Evolutionary conservation across 2,113 vertebrate genomes (phyloP), one percentile per base, ranked within the genome.

Genomic region (Ivindomyrus marchei): DNA sequence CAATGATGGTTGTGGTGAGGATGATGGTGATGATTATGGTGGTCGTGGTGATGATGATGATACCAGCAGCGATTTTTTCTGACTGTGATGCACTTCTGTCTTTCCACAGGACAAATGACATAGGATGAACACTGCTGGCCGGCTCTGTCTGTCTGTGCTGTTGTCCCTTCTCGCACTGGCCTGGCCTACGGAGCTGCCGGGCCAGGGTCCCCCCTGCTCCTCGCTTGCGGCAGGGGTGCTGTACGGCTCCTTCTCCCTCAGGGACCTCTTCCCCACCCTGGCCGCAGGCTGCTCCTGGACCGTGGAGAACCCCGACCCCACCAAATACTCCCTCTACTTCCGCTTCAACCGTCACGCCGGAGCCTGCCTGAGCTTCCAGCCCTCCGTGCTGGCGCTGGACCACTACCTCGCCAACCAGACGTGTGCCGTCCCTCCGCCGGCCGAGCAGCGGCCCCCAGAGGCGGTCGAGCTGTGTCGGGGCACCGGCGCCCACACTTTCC

Each of bases 71-170:
- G 8, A 3, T 85, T 42, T 47, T 47, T 39, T 39, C 85, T 53
- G 5, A 87, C 85, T 62, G 87, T n/a, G 87, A 46, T n/a, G 52
- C 50, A 0, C 91, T 90, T 92, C 74, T 94, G 91, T 93, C 89
- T 92, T 88, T 62, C 89, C 90, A 15, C 96, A 99, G 98, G 98
- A 97, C 98, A 95, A 97, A 98, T 99, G 98, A 97, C 98, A 98
- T 99, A 99, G 98, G 98, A 99, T 99, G 98, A 99, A 97, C 98
- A 97, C 98, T 98, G 98, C 97, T 98, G 97, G 97, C 97, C 97
- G 97, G 97, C 97, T 99, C 97, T 98, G 98, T 98, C 97, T 99
- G 97, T 97, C 97, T 99, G 97, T 99, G 97, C 98, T 99, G 95
- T 98, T 96, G 95, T 98, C 97, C 95, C 95, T 98, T 96, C 96